phyloP scores from a whole-genome alignment of 2,888 invertebrate genomes.

The Microplitis deprimator region DNA sequence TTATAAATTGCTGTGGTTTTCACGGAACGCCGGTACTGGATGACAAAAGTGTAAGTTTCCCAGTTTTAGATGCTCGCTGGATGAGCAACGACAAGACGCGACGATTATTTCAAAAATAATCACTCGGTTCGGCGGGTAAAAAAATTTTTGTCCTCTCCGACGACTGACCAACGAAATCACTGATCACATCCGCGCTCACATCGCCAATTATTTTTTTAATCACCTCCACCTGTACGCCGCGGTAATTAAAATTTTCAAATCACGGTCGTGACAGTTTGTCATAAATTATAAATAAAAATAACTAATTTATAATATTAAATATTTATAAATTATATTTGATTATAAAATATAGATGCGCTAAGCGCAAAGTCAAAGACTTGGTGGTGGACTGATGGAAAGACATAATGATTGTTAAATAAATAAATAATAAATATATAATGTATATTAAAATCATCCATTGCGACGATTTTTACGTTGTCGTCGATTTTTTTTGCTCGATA shows the following conservation, averaged over 20 bases:
- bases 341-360: not conserved
- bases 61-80: conserved; percentile 30
- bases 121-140: not conserved
- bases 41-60: conserved; percentile 21
- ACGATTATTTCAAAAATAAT: conserved; percentile 10
- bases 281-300: not conserved
- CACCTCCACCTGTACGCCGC: not conserved
- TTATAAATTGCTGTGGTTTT: conserved; percentile 48
- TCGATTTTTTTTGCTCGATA: conserved; percentile 86
- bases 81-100: not conserved
- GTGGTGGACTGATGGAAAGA: not conserved
- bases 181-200: not conserved
- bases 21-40: conserved; percentile 22
- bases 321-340: conserved; percentile 12
- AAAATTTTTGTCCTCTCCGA: not conserved
- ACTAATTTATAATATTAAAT: conserved; percentile 7
- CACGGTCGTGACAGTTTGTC: not conserved
- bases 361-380: not conserved
- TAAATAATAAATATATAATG: not conserved
- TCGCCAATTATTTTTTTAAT: not conserved
- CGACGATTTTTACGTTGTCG: conserved; percentile 83
- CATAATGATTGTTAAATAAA: not conserved
- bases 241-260: not conserved
- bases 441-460: conserved; percentile 63
- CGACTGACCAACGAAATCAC: conserved; percentile 10